Evolutionary conservation across 2,797 vertebrate species (phyloP).

Genomic region (Sciaenops ocellatus): DNA sequence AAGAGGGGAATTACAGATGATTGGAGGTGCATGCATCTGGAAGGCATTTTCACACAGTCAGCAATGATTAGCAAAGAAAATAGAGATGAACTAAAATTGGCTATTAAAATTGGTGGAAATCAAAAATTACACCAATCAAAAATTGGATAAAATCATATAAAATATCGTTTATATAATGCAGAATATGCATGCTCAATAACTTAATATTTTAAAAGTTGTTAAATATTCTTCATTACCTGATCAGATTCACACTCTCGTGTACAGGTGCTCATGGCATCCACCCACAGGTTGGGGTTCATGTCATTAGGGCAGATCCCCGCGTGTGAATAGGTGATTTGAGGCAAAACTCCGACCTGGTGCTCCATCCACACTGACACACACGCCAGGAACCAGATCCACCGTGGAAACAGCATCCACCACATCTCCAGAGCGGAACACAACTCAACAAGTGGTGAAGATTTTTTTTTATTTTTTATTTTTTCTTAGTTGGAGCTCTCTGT

Average conservation of each 20-base stretch:
- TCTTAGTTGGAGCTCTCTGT: neutral
- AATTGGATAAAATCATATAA: neutral
- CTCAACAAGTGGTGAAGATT: slow-evolving; percentile 13
- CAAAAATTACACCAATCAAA: neutral
- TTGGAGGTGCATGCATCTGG: neutral
- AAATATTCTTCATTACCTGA: slow-evolving; percentile 84
- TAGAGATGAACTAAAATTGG: neutral
- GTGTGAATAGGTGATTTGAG: slow-evolving; percentile 89
- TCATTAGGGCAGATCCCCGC: slow-evolving; percentile 98
- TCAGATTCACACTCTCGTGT: slow-evolving; percentile 93
- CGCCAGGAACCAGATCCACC: slow-evolving; percentile 89
- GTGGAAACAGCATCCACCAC: slow-evolving; percentile 86
- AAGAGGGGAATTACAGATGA: slow-evolving; percentile 63
- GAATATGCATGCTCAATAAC: neutral
- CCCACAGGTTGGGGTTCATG: slow-evolving; percentile 99
- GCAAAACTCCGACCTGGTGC: slow-evolving; percentile 77
- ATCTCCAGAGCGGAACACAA: slow-evolving; percentile 78
- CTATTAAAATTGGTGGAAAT: no score
- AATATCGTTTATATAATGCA: neutral
- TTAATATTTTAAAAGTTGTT: neutral
- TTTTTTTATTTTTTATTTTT: neutral
- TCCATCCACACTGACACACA: slow-evolving; percentile 84
- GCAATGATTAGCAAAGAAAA: neutral
- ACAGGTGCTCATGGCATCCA: slow-evolving; percentile 99
- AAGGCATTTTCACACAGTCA: neutral